Conservation (phyloP, 1,140 invertebrate genomes). For the Acromyrmex heyeri region DNA sequence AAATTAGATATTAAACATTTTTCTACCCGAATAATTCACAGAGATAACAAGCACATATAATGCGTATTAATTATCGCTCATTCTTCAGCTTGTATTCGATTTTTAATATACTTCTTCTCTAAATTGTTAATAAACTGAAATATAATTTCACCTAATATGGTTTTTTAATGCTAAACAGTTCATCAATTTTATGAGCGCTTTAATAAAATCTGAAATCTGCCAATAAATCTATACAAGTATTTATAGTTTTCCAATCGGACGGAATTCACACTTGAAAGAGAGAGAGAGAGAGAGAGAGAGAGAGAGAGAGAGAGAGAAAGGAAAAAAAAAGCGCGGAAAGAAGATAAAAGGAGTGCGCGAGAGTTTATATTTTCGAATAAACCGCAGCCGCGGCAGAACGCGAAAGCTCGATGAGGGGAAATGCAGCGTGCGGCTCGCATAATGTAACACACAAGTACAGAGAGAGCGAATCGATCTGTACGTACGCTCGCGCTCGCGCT, state of each 20-base stretch:
- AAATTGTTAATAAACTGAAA: not conserved
- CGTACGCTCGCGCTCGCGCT: slow-evolving; percentile 70
- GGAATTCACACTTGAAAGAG: not conserved
- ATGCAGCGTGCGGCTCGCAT: slow-evolving; percentile 67
- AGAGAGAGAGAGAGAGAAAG: not conserved
- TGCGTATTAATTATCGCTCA: not conserved
- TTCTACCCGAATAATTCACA: not conserved
- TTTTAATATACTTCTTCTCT: not conserved
- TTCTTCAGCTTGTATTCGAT: not conserved
- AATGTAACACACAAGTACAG: slow-evolving; percentile 79
- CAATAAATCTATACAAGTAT: not conserved
- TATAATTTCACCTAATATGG: not conserved
- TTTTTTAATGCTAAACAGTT: not conserved
- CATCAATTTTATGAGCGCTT: not conserved
- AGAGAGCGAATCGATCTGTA: slow-evolving; percentile 80
- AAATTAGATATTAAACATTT: not conserved
- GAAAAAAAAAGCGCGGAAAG: not conserved
- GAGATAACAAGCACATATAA: not conserved
- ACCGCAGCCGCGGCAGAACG: slow-evolving; percentile 18
- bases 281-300: not conserved
- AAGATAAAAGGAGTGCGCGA: not conserved
- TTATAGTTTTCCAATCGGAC: not conserved
- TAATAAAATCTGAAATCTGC: not conserved
- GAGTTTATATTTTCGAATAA: slow-evolving; percentile 56
- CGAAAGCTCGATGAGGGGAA: slow-evolving; percentile 69